A percentile compares a stretch with the other conserved stretches of the same genome.
Evolutionary conservation across 2,113 vertebrate genomes (phyloP).

Genomic region (Corapipo altera): DNA sequence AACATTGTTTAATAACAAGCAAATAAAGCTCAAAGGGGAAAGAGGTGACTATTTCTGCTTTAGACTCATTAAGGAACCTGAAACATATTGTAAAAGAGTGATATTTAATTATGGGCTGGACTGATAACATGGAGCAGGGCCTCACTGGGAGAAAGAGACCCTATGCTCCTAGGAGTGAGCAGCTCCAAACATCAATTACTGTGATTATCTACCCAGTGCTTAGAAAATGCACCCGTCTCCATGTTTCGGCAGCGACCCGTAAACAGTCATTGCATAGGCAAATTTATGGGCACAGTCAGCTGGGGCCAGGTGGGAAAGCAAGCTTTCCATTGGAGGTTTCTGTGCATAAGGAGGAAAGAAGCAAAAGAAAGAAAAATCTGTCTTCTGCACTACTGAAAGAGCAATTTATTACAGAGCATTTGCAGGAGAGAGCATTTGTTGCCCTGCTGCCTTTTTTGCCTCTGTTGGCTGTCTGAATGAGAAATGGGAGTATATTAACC

Average conservation of each 20-base stretch:
- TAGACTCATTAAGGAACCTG: slow-evolving; percentile 86
- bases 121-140: slow-evolving; percentile 82
- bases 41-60: slow-evolving; percentile 83
- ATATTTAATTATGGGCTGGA: slow-evolving; percentile 87
- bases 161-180: slow-evolving; percentile 75
- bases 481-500: slow-evolving; percentile 84
- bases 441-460: slow-evolving; percentile 83
- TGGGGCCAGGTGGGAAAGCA: slow-evolving; percentile 77
- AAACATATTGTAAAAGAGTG: slow-evolving; percentile 85
- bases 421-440: slow-evolving; percentile 89
- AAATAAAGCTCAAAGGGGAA: slow-evolving; percentile 84
- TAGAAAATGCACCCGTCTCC: slow-evolving; percentile 76
- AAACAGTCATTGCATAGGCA: slow-evolving; percentile 76
- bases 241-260: slow-evolving; percentile 81
- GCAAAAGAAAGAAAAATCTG: slow-evolving; percentile 84
- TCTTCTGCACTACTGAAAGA: slow-evolving; percentile 87
- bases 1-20: slow-evolving; percentile 87
- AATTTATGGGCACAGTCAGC: slow-evolving; percentile 80
- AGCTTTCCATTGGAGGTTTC: slow-evolving; percentile 70
- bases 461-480: slow-evolving; percentile 87
- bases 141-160: slow-evolving; percentile 82
- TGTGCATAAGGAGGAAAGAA: slow-evolving; percentile 65
- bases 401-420: slow-evolving; percentile 93
- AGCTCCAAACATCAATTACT: slow-evolving; percentile 86
- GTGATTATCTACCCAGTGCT: slow-evolving; percentile 80